These are phyloP conservation scores for Galeopterus variegatus DNA, from an alignment of 2,113 vertebrate species.

Conservation along the genomic window DNA sequence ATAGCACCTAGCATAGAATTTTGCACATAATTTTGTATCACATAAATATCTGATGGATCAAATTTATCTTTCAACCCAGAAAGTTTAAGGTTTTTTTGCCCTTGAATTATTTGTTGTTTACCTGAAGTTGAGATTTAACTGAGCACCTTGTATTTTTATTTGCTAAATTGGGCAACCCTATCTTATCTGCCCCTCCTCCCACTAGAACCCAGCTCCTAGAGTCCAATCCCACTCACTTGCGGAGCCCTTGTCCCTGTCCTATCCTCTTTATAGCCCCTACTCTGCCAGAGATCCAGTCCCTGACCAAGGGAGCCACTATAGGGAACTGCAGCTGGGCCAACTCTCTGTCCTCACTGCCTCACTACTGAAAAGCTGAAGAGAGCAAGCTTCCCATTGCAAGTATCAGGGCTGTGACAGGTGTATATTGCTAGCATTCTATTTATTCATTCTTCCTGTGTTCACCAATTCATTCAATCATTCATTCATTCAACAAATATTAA, in stretches of 20 bases:
- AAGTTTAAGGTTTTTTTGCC: slow-evolving; percentile 27
- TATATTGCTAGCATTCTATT: background rate
- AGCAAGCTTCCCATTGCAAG: background rate
- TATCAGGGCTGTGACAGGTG: background rate
- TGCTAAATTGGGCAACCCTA: background rate
- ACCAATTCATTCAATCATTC: background rate
- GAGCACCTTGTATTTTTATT: background rate
- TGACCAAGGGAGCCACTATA: background rate
- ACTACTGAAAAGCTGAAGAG: background rate
- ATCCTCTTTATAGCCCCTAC: background rate
- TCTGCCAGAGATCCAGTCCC: background rate
- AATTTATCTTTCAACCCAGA: background rate
- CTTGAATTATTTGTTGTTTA: slow-evolving; percentile 31
- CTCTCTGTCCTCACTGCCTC: background rate
- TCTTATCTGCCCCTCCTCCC: background rate
- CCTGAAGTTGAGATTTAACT: slow-evolving; percentile 41
- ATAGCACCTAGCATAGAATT: background rate
- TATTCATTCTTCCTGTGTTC: background rate
- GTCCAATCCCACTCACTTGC: background rate
- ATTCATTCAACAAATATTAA: background rate
- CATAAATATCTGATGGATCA: background rate
- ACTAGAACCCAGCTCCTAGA: background rate
- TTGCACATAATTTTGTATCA: slow-evolving; percentile 9
- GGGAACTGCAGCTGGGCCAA: background rate
- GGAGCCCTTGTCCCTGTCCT: background rate